Evolutionary conservation across 2,888 invertebrate species (phyloP).

Genomic region (Tiliacea citrago): DNA sequence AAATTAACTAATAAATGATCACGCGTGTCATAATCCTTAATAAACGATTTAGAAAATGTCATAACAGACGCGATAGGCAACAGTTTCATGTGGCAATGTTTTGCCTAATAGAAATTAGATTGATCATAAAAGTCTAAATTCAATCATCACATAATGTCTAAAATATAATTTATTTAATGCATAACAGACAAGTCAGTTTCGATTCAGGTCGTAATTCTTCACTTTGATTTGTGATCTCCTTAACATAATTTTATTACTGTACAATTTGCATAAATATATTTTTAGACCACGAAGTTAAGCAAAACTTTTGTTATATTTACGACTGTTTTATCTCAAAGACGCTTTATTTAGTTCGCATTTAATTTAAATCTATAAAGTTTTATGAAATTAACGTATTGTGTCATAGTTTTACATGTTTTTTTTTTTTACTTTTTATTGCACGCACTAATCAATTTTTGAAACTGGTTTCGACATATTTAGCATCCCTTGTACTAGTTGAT

Average conservation of each 20-base stretch:
- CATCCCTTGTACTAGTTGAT: conserved; percentile 20
- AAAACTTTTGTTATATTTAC: conserved; percentile 47
- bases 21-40: conserved; percentile 43
- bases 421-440: conserved; percentile 47
- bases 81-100: conserved; percentile 53
- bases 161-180: conserved; percentile 65
- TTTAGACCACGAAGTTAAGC: conserved; percentile 37
- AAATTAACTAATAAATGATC: conserved; percentile 39
- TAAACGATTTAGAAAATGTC: conserved; percentile 52
- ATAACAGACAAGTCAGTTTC: conserved; percentile 48
- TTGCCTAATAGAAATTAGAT: conserved; percentile 48
- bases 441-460: conserved; percentile 50
- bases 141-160: conserved; percentile 60
- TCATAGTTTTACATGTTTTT: conserved; percentile 39
- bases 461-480: conserved; percentile 35
- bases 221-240: conserved; percentile 64
- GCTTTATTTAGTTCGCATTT: conserved; percentile 41
- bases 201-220: conserved; percentile 47
- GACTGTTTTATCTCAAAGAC: conserved; percentile 46
- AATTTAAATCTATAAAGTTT: conserved; percentile 52
- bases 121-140: conserved; percentile 64
- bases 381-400: conserved; percentile 42
- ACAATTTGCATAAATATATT: conserved; percentile 66
- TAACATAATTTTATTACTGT: conserved; percentile 65
- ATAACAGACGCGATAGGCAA: conserved; percentile 47